Base-by-base conservation (phyloP, 2,888 invertebrate genomes). In the Caradrina kadenii region DNA sequence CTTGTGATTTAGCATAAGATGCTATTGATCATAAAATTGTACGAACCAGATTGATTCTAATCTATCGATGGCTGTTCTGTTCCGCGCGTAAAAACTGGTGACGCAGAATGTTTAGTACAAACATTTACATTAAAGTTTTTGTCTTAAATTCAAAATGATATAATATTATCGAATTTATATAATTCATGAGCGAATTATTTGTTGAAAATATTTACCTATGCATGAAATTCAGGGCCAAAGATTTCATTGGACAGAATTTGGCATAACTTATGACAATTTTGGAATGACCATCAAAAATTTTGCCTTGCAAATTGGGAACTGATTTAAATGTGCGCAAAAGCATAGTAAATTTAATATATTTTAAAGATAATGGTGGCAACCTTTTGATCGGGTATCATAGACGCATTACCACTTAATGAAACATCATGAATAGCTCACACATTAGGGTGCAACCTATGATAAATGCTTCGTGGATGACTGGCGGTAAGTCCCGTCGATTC, bases 371-470 rank as follows among this genome's bases (percentile, higher is more conserved):
- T 56, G 52, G 35, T 19, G 17, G 10, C 6, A 53, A 50, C 13
- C 60, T 65, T 61, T 83, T 86, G 88, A 84, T 82, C 76, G 81
- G 83, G 85, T 89, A 91, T 91, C 91, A 89, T 88, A 88, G 90
- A 92, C 90, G 89, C 92, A 93, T 93, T 94, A 93, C 87, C 88
- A 90, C 91, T 91, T 94, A 95, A 96, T 94, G 94, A 96, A 94
- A 96, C 93, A 93, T 95, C 94, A 95, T 94, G 92, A 93, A 94
- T 93, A 92, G 90, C 87, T 76, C 73, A 90, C 90, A 90, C 92
- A 92, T 93, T 93, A 76, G 94, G 95, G 94, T 92, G 95, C 92
- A 93, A 93, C 88, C 91, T 92, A 87, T 96, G 95, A 96, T 95
- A 91, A 94, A 96, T 96, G 94, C 86, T 87, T 80, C 71, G 79